phyloP scores from a whole-genome alignment of 2,797 vertebrate genomes.

The Pagetopsis macropterus region DNA sequence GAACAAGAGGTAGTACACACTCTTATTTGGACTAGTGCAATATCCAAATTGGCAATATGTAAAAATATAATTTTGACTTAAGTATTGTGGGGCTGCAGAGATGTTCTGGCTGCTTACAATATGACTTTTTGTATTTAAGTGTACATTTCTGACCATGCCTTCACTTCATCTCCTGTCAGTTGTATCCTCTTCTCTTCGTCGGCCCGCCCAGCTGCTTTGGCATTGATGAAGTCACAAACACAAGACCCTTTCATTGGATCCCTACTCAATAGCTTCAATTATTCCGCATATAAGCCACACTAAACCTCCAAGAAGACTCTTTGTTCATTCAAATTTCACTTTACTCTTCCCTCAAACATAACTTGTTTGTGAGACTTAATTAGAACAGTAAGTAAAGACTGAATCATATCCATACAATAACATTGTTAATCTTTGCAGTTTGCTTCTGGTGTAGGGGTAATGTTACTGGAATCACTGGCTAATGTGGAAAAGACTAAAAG shows the following conservation, averaged over 20 bases:
- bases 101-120: too few species aligned
- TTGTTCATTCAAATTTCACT: constrained; percentile 53
- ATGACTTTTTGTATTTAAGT: constrained; percentile 26
- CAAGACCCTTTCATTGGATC: constrained; percentile 71
- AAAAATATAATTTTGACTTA: too few species aligned
- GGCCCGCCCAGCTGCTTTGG: constrained; percentile 76
- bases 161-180: constrained; percentile 50
- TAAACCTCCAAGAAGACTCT: constrained; percentile 57
- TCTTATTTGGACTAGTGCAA: too few species aligned
- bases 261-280: constrained; percentile 73
- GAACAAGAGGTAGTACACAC: background rate
- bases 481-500: constrained; percentile 43
- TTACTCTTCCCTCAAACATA: constrained; percentile 27
- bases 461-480: constrained; percentile 25
- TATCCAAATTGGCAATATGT: too few species aligned
- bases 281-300: constrained; percentile 65
- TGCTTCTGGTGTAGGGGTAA: constrained; percentile 10
- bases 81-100: too few species aligned
- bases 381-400: constrained; percentile 30
- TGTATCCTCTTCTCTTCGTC: constrained; percentile 48
- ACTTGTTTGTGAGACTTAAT: constrained; percentile 36
- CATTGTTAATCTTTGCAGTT: constrained; percentile 34
- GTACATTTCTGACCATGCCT: constrained; percentile 61
- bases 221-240: constrained; percentile 64
- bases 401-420: constrained; percentile 17